Base-by-base conservation (phyloP, 1,140 invertebrate genomes). In the Zaprionus ghesquierei region DNA sequence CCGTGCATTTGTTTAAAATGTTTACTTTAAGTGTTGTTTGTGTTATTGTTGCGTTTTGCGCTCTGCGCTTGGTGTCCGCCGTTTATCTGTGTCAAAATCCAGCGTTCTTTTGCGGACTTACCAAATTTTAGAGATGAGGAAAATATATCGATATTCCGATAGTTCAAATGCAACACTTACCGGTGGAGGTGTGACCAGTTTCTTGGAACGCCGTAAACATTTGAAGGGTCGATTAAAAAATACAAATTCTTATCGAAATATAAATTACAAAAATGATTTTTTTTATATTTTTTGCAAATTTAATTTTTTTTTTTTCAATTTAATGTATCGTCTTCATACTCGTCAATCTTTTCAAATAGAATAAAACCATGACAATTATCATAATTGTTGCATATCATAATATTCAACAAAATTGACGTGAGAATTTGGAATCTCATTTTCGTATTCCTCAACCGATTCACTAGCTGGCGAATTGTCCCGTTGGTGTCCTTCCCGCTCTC, bases 61-160 rank as follows among this genome's bases (percentile, higher is more conserved):
- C 56, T 68, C 64, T 65, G 64, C 70, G 58, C 64, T 61, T 61
- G 70, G 55, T 41, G 23, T 56, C 65, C 58, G 70, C 70, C 51
- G 38, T 65, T 65, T 18, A 49, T 64, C 33, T 64, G 49, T 53
- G 18, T 31, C 31, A 33, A 22, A 65, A 65, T 29, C 10, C 56
- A 69, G 58, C 59, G 33, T 54, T 49, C 53, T 65, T 46, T 56
- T 44, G 3, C 53, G 27, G 13, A 13, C 33, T 12, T 23, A 13
- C 6, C 15, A 25, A 15, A 18, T n/a, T 27, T 44, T 2, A 5
- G 46, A 69, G 66, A 38, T 50, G 27, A 63, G 59, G 15, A 54
- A 5, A 8, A 23, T 3, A 23, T 62, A 51, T 62, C 49, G 49
- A 51, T 35, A 5, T 27, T 33, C 55, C 50, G 59, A 62, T 55